phyloP scores from a whole-genome alignment of 2,797 vertebrate species.

The Xiphorhynchus erythropygius region DNA sequence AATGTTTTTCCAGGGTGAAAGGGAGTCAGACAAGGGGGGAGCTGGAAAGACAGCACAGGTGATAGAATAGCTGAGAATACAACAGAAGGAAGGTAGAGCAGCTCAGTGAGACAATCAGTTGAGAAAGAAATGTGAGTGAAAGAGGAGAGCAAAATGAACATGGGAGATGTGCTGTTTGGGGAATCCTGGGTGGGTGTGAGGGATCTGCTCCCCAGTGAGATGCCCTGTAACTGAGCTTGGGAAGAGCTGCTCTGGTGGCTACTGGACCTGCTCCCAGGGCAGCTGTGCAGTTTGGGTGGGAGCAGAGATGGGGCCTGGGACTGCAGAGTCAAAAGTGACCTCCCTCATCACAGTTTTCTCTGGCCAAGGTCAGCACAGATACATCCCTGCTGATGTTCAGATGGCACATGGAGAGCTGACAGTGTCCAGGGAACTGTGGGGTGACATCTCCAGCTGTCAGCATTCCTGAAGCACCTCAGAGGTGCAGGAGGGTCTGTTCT shows the following conservation, averaged over 20 bases:
- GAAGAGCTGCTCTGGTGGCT: not conserved
- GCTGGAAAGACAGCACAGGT: not conserved
- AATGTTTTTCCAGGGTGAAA: not conserved
- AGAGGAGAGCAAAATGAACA: not conserved
- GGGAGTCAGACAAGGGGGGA: not conserved
- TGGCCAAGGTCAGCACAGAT: not conserved
- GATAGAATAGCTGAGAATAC: not conserved
- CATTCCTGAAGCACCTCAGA: not conserved
- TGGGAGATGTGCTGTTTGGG: not conserved
- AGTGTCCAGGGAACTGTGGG: accelerated
- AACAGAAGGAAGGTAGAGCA: not conserved
- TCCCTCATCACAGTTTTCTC: not conserved
- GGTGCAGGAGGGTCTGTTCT: not conserved
- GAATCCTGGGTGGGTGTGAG: not conserved
- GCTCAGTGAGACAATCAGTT: not conserved
- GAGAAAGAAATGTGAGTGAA: not conserved
- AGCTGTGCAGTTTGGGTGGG: not conserved
- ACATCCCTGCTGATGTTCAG: not conserved
- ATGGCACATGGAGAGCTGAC: not conserved
- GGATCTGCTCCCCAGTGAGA: not conserved
- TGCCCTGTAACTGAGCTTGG: not conserved
- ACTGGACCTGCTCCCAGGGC: not conserved
- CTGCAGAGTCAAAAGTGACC: not conserved
- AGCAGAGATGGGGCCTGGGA: not conserved
- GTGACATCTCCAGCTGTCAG: not conserved